Conservation (phyloP, 2,888 invertebrate species). For the Acleris literana region DNA sequence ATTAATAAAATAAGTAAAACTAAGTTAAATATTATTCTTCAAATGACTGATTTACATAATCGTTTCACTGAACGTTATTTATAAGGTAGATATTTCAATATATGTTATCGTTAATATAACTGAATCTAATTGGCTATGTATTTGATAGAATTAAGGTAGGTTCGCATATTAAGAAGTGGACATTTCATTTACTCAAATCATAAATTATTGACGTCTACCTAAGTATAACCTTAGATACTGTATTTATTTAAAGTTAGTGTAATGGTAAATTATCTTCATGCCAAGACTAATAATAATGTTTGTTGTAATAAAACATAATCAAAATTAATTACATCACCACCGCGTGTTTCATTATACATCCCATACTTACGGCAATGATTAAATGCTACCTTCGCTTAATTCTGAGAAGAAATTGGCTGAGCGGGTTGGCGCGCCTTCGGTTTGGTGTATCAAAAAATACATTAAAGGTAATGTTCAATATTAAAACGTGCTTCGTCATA, state of each 20-base stretch:
- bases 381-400: too few species aligned
- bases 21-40: constrained; percentile 63
- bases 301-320: constrained; percentile 59
- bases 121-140: constrained; percentile 40
- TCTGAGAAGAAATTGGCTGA: too few species aligned
- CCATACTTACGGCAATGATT: background rate
- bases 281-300: constrained; percentile 57
- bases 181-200: constrained; percentile 22
- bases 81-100: constrained; percentile 51
- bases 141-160: constrained; percentile 20
- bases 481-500: too few species aligned
- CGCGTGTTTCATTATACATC: constrained; percentile 22
- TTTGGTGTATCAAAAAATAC: too few species aligned
- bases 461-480: too few species aligned
- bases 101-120: constrained; percentile 48
- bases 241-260: constrained; percentile 43
- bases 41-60: constrained; percentile 76
- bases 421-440: too few species aligned
- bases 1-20: constrained; percentile 46
- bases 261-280: constrained; percentile 47
- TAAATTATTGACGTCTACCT: constrained; percentile 29
- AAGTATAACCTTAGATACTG: constrained; percentile 42
- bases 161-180: constrained; percentile 30
- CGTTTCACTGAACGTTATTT: constrained; percentile 60
- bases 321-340: constrained; percentile 38